Evolutionary conservation across 1,140 invertebrate genomes (phyloP).

Genomic region (Drosophila ananassae): DNA sequence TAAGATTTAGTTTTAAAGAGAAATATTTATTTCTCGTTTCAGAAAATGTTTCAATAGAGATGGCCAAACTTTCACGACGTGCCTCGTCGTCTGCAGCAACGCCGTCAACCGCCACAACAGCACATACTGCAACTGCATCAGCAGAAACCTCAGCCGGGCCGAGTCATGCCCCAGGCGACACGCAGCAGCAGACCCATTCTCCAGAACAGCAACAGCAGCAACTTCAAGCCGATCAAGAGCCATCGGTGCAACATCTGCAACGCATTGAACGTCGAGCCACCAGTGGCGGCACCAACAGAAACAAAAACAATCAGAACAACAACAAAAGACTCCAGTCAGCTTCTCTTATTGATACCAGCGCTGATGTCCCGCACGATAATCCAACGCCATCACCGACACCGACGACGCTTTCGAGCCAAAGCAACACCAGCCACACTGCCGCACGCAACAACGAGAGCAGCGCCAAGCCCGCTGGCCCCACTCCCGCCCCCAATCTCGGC

Average conservation of each 20-base stretch:
- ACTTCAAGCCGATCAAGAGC: slow-evolving; percentile 7
- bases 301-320: slow-evolving; percentile 23
- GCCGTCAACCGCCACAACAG: slow-evolving; percentile 62
- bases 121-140: slow-evolving; percentile 20
- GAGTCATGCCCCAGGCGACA: slow-evolving; percentile 27
- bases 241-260: slow-evolving; percentile 6
- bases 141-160: slow-evolving; percentile 1
- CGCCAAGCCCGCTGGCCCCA: slow-evolving; percentile 31
- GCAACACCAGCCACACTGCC: slow-evolving; percentile 49
- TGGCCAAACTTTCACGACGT: slow-evolving; percentile 84
- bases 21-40: slow-evolving; percentile 26
- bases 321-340: slow-evolving; percentile 36
- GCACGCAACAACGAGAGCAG: slow-evolving; percentile 31
- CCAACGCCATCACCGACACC: slow-evolving; percentile 61
- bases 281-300: slow-evolving; percentile 1
- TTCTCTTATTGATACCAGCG: slow-evolving; percentile 56
- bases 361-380: slow-evolving; percentile 36
- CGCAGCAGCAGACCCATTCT: slow-evolving; percentile 3
- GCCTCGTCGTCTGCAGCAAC: slow-evolving; percentile 79
- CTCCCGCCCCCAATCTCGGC: slow-evolving; percentile 44
- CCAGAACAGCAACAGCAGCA: background rate
- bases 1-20: too few relatives aligned
- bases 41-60: slow-evolving; percentile 84
- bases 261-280: slow-evolving; percentile 53
- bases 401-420: slow-evolving; percentile 50